A percentile compares a stretch with the other conserved stretches of the same genome.
These are phyloP conservation scores for Conus canariensis DNA, from an alignment of 2,888 invertebrate species.

Conservation along the genomic window DNA sequence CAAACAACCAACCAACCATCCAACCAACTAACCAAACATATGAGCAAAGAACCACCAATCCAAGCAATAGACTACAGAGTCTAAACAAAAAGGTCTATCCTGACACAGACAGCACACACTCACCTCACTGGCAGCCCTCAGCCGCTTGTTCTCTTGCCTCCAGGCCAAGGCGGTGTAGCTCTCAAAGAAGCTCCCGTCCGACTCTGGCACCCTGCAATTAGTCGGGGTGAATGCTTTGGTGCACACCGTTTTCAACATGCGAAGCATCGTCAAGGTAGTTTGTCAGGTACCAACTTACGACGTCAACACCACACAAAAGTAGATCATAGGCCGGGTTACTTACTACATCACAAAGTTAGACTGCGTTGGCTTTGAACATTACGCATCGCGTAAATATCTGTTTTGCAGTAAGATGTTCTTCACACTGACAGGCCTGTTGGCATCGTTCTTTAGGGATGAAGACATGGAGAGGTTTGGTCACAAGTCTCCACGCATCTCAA, in stretches of 20 bases:
- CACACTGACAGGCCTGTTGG: too few species aligned
- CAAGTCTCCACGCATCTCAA: too few species aligned
- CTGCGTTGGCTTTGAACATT: too few species aligned
- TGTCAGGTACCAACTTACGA: not conserved
- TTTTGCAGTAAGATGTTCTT: too few species aligned
- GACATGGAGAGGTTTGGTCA: too few species aligned
- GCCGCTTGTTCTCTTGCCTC: slow-evolving; percentile 93
- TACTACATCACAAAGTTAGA: too few species aligned
- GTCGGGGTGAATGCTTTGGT: slow-evolving; percentile 50
- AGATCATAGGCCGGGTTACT: not conserved
- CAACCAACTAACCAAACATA: not conserved
- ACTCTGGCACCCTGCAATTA: slow-evolving; percentile 91
- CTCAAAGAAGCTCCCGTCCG: slow-evolving; percentile 96
- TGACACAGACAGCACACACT: slow-evolving; percentile 75
- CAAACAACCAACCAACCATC: not conserved
- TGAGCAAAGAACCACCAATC: not conserved
- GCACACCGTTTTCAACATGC: slow-evolving; percentile 47
- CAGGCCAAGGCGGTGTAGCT: slow-evolving; percentile 94
- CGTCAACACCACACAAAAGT: not conserved
- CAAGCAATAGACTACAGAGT: not conserved
- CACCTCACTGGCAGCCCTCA: slow-evolving; percentile 88
- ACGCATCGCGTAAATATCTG: too few species aligned
- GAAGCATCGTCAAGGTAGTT: slow-evolving; percentile 31
- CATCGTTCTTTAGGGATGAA: too few species aligned
- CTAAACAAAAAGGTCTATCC: too few species aligned